These are phyloP conservation scores for Melipona beecheii DNA, from an alignment of 2,888 invertebrate species.

Conservation along the genomic window DNA sequence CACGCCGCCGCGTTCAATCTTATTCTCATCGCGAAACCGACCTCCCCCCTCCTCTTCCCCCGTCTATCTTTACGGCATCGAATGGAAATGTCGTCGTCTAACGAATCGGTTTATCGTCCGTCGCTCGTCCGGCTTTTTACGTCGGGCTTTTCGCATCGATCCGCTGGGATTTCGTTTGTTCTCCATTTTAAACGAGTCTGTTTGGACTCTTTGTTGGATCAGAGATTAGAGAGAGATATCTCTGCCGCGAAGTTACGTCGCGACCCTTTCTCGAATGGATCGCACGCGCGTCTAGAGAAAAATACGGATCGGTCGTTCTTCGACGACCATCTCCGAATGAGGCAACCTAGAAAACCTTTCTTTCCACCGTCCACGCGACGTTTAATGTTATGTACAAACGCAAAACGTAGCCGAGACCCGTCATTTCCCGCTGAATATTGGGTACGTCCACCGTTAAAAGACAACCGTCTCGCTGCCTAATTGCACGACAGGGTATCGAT, in stretches of 20 bases:
- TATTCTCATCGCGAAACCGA: constrained; percentile 6
- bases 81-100: constrained; percentile 10
- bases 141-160: neutral
- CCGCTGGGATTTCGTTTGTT: neutral
- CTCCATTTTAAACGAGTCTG: neutral
- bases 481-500: neutral
- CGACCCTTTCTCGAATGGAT: neutral
- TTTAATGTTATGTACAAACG: neutral
- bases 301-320: no score
- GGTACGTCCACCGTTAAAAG: neutral
- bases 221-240: neutral
- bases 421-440: neutral
- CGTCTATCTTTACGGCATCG: neutral
- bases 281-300: neutral
- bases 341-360: no score
- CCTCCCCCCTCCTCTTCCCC: neutral
- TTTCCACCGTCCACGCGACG: no score
- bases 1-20: constrained; percentile 33
- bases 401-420: neutral
- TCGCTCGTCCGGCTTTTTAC: neutral
- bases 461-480: neutral
- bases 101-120: constrained; percentile 18
- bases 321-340: no score
- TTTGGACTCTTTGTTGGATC: neutral
- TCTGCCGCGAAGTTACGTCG: neutral